Base-by-base conservation (phyloP, 53 echinoderm and acorn worm genomes). In the Actinopyga echinites region DNA sequence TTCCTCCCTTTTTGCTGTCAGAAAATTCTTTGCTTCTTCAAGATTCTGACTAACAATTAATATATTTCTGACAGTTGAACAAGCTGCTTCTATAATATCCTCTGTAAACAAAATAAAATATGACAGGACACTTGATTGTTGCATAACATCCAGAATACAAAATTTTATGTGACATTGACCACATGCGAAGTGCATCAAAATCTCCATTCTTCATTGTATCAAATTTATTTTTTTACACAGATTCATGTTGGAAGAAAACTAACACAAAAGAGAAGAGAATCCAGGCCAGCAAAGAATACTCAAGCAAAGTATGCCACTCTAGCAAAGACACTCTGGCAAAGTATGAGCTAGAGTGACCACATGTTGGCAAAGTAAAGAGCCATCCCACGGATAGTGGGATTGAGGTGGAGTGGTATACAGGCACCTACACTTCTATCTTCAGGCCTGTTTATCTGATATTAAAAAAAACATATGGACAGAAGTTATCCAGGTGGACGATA, bases 271-370 rank as follows among this genome's bases (percentile, higher is more conserved):
- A 74, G 24, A 43, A 74, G 21, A n/a, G 59, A 23, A n/a, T 59
- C 59, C 59, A 59, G 26, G 36, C 31, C 17, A 42, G 3, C 25
- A n/a, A 42, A 37, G 25, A 15, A 5, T 23, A 34, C 44, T 36
- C 35, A 38, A 15, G 8, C 7, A 38, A 38, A 74, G 24, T 4
- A 74, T 74, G 75, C 17, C 34, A 3, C 6, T 15, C 25, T 22
- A 13, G 8, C 24, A 37, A 12, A n/a, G n/a, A n/a, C n/a, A n/a
- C n/a, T n/a, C 3, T 38, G 24, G 44, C 31, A 15, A 38, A 74
- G 44, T 74, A 74, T 44, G 38, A 36, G 25, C 23, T 13, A 38
- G 75, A 74, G 24, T 74, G 75, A 38, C 75, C 75, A 38, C 75
- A 74, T 6, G 75, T 74, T 8, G 75, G 38, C 25, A 43, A 74